Conservation (phyloP, 2,888 invertebrate species). For the Dendrolimus pini region DNA sequence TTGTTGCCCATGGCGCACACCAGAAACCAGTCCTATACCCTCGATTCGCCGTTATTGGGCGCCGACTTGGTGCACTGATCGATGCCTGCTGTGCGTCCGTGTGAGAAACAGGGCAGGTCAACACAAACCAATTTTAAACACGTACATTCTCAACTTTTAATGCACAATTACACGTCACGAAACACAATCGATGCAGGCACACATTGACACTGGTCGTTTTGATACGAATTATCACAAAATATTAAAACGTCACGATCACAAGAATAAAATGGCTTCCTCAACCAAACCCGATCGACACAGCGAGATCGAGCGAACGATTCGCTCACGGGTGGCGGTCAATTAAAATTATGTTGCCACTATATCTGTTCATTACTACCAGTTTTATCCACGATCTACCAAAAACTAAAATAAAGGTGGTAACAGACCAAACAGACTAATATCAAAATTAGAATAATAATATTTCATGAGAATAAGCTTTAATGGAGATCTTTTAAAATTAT, state of each 20-base stretch:
- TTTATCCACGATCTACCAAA: background rate
- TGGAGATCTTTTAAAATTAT: too few species aligned
- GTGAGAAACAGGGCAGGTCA: constrained; percentile 70
- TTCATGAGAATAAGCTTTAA: too few species aligned
- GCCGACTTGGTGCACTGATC: constrained; percentile 70
- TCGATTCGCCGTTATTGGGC: constrained; percentile 64
- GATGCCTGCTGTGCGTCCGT: constrained; percentile 69
- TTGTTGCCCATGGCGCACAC: constrained; percentile 94
- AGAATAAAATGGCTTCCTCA: constrained; percentile 74
- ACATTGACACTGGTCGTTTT: constrained; percentile 60
- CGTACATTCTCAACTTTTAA: constrained; percentile 59
- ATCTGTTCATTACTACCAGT: constrained; percentile 25
- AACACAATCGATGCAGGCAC: constrained; percentile 53
- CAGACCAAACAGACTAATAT: too few species aligned
- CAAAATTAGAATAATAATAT: too few species aligned
- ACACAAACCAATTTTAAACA: constrained; percentile 67
- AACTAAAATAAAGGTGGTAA: background rate
- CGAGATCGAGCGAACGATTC: constrained; percentile 63
- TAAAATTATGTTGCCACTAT: constrained; percentile 52
- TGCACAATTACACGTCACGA: constrained; percentile 62
- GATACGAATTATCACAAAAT: constrained; percentile 47
- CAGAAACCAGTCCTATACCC: constrained; percentile 55
- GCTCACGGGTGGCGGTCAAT: constrained; percentile 66
- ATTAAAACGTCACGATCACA: constrained; percentile 64
- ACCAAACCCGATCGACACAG: constrained; percentile 68